A percentile compares a stretch with the other conserved stretches of the same genome.
Conservation (phyloP, 2,797 vertebrate species). For the Streptopelia turtur region DNA sequence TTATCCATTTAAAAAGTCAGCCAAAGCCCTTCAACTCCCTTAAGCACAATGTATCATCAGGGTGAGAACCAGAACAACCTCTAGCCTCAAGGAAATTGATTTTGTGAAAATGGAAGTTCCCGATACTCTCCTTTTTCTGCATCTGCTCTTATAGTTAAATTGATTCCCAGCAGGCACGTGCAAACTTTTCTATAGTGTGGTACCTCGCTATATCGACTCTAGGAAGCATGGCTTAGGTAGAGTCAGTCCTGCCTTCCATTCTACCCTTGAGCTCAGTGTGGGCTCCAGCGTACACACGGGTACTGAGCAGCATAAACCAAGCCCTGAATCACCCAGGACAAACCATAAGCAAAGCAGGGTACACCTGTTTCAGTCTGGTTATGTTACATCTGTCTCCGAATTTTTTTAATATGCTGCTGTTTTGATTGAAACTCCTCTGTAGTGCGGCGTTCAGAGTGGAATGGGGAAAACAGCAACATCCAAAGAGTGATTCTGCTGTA, state of each 20-base stretch:
- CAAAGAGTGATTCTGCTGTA: not conserved
- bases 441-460: not conserved
- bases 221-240: rapidly evolving
- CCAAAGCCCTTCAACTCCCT: not conserved
- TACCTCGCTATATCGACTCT: not conserved
- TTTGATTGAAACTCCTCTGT: not conserved
- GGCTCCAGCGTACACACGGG: not conserved
- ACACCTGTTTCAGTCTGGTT: not conserved
- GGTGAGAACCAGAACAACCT: conserved; percentile 18
- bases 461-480: not conserved
- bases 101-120: conserved; percentile 27
- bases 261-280: not conserved
- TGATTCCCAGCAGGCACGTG: not conserved
- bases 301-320: rapidly evolving
- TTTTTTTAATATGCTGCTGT: not conserved
- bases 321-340: rapidly evolving
- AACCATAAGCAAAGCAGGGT: not conserved
- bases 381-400: not conserved
- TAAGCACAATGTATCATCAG: not conserved
- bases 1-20: not conserved
- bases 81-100: conserved; percentile 22
- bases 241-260: not conserved
- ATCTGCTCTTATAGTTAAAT: not conserved
- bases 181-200: not conserved
- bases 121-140: not conserved